phyloP scores from a whole-genome alignment of 2,888 invertebrate genomes.

The Erebia palarica region DNA sequence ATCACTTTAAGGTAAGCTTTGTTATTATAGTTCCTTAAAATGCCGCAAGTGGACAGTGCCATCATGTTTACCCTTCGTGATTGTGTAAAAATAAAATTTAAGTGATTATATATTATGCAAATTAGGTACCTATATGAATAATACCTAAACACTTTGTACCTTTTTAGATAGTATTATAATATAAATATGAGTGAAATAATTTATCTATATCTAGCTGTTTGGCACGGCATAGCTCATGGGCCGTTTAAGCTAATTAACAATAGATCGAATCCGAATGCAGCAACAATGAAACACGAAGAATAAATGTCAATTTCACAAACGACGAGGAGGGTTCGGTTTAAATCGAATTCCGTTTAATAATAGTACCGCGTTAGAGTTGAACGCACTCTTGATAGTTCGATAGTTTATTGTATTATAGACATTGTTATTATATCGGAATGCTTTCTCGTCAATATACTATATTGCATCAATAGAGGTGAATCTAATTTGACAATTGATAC shows the following conservation, averaged over 20 bases:
- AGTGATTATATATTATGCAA: not conserved
- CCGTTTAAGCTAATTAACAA: conserved; percentile 82
- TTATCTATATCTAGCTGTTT: conserved; percentile 38
- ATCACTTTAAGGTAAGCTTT: conserved; percentile 25
- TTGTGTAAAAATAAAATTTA: not conserved
- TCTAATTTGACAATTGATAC: conserved; percentile 16
- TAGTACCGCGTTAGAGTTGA: conserved; percentile 79
- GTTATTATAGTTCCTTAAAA: conserved; percentile 53
- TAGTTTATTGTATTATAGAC: conserved; percentile 65
- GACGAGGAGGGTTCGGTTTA: conserved; percentile 80
- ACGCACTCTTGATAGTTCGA: conserved; percentile 77
- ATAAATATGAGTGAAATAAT: not conserved
- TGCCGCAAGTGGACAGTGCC: conserved; percentile 55
- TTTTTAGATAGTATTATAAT: not conserved
- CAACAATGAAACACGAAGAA: conserved; percentile 82
- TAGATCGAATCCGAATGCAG: conserved; percentile 78
- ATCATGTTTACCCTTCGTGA: conserved; percentile 10
- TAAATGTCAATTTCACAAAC: conserved; percentile 83
- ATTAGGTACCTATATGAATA: not conserved
- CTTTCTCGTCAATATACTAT: conserved; percentile 34
- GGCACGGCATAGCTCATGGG: conserved; percentile 68
- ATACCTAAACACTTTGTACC: not conserved
- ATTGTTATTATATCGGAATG: conserved; percentile 47
- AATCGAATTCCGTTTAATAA: conserved; percentile 82
- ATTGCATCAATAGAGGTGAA: conserved; percentile 16